Base-by-base conservation (phyloP, 2,797 vertebrate species). In the Botia kubotai region DNA sequence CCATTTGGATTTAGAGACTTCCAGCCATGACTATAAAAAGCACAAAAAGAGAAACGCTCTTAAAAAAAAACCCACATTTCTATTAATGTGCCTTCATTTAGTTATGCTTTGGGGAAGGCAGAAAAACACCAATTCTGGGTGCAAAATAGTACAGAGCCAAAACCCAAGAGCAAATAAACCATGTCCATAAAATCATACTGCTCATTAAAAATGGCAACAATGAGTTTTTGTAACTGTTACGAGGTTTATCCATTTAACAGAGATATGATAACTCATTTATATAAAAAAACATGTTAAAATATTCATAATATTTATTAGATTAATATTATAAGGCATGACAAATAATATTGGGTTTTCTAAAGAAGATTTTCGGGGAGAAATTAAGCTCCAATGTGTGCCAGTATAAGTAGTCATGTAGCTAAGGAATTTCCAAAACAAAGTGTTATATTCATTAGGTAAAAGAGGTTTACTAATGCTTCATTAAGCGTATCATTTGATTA, bases 401-500 rank as follows among this genome's bases (percentile, higher is more conserved):
- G 23, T 39, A 36, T 50, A 78, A 78, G 57, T 33, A 39, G 8
- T 63, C 57, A 70, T 39, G 82, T 60, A 60, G 43, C 43, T 46
- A 73, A 11, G 72, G 71, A 69, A 73, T 75, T 75, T 36, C 43
- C 50, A 14, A 72, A 71, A 70, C 72, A 76, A 76, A 46, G 68
- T 53, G 55, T 46, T 26, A 58, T 21, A 80, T 80, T 80, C 62
- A 80, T 66, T 65, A n/a, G 46, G 19, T 26, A 36, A 77, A 80
- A 72, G 57, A 80, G 58, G 53, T 52, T 69, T 72, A 67, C 68
- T 50, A 52, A 72, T 76, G 77, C 55, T 84, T 77, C 66, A 80
- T 72, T 55, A 80, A 39, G 72, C 50, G 6, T 67, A 29, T 19
- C 6, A 77, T 76, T 66, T 75, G 48, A 74, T 70, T 70, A 53